Base-by-base conservation (phyloP, 1,140 invertebrate species). In the Cherax destructor region DNA sequence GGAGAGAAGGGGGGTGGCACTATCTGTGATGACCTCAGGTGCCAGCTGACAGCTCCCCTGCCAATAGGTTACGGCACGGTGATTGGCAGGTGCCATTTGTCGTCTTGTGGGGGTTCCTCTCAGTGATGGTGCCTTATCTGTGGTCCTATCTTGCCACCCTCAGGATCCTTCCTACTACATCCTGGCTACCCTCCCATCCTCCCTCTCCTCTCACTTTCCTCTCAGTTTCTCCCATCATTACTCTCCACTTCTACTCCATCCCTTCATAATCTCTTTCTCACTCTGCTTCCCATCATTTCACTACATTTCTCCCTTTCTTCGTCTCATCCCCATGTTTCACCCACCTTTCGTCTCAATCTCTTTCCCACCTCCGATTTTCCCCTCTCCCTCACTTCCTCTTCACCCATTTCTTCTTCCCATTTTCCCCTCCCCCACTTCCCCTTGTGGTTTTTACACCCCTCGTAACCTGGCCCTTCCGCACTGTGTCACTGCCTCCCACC, bases 81-180 rank as follows among this genome's bases (percentile, higher is more conserved):
- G 41, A 85, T 74, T 85, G 65, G 61, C 83, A 85, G 83, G 65
- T 72, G 61, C 83, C 69, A 85, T 85, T 85, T 72, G 61, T 85
- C 77, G 47, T 47, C 77, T 10, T 50, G 7, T 50, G 77, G 11
- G 16, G 47, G 6, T 65, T 24, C 77, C 30, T 2, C 18, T 50
- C 77, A 21, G 16, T 79, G 77, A 79, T 21, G 77, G 77, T 7
- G 77, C 4, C 0, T 79, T 79, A 79, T 79, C 77, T 79, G 50
- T 10, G 4, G 47, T 24, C 77, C n/a, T 79, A 79, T 79, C 77
- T 79, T 50, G 77, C 47, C 16, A 16, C 77, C 13, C 77, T 79
- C 47, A 52, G 47, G 18, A 5, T 52, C 18, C 47, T 78, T n/a
- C 77, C 5, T 79, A 1, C 47, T 50, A 13, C 77, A 10, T 10